Conservation (phyloP, 2,797 vertebrate genomes). For the Channallabes apus region DNA sequence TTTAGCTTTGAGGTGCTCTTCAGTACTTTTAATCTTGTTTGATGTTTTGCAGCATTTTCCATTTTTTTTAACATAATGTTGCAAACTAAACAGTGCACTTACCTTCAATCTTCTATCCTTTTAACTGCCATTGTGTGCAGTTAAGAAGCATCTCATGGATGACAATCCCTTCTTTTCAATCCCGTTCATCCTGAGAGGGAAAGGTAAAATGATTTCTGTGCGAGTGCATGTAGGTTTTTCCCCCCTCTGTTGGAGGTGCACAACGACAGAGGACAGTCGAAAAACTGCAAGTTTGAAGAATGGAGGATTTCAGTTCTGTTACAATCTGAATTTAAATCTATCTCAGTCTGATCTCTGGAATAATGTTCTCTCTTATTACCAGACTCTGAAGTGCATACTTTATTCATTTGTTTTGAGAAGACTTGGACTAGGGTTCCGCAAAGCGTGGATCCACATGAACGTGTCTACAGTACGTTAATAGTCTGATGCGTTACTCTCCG, state of each 20-base stretch:
- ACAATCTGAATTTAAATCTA: conserved; percentile 33
- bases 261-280: conserved; percentile 16
- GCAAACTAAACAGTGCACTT: conserved; percentile 68
- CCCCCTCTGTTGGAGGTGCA: conserved; percentile 3
- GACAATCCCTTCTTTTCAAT: conserved; percentile 49
- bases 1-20: conserved; percentile 76
- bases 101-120: conserved; percentile 60
- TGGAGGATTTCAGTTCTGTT: conserved; percentile 39
- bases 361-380: conserved; percentile 33
- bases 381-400: conserved; percentile 27
- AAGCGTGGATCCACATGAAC: conserved; percentile 10
- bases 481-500: not conserved
- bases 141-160: conserved; percentile 55
- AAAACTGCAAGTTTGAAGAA: conserved; percentile 19
- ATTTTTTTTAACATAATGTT: conserved; percentile 34
- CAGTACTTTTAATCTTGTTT: conserved; percentile 45
- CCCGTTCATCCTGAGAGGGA: conserved; percentile 26
- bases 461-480: not conserved
- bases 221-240: not conserved
- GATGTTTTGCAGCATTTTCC: conserved; percentile 39
- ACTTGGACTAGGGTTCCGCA: conserved; percentile 21
- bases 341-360: conserved; percentile 40
- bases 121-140: conserved; percentile 46
- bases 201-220: not conserved
- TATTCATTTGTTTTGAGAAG: conserved; percentile 12